Evolutionary conservation across 2,888 invertebrate genomes (phyloP), one percentile per base, ranked within the genome.

Genomic region (Eristalinus sepulchralis): DNA sequence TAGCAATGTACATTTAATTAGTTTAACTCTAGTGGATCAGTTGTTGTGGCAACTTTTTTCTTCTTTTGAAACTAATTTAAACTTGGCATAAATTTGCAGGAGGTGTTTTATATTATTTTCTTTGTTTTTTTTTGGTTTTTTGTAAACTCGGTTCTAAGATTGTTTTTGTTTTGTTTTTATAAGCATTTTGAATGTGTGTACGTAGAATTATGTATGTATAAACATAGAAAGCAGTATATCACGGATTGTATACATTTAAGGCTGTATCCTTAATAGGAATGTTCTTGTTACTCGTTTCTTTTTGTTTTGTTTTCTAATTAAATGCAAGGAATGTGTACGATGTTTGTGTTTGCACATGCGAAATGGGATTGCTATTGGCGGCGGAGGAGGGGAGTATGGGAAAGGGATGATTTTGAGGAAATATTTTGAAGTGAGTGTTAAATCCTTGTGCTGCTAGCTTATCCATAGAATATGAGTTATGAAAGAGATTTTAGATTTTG

Each of bases 241-340:
- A 88, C 85, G 83, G 88, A 88, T 89, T 89, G 89, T 89, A 85
- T 85, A 88, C 87, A 88, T 79, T 72, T 89, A 89, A 89, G 89
- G 89, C 88, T 88, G 83, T 82, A 76, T 82, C 82, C 82, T 82
- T 79, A 70, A 33, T 80, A 79, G 82, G 75, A 84, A 88, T 77
- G 77, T 71, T 78, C 84, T 85, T 77, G 77, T 87, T 82, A 82
- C 73, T 66, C 79, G 60, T 39, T 71, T 8, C 59, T 66, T 53
- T 78, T 76, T 71, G 24, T 62, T 68, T 82, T 70, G 68, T 77
- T 72, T 85, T 68, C 53, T 85, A 64, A 47, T 77, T 82, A 82
- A 82, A 78, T 82, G 72, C 82, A 82, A 85, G 77, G 77, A 81
- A 73, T 73, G 77, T 72, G 66, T 81, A 76, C 57, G 62, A 60